Percentiles rank a stretch among this genome's conserved stretches.
These are phyloP conservation scores for Corbicula japonica DNA, from an alignment of 2,888 invertebrate genomes.

Conservation along the genomic window DNA sequence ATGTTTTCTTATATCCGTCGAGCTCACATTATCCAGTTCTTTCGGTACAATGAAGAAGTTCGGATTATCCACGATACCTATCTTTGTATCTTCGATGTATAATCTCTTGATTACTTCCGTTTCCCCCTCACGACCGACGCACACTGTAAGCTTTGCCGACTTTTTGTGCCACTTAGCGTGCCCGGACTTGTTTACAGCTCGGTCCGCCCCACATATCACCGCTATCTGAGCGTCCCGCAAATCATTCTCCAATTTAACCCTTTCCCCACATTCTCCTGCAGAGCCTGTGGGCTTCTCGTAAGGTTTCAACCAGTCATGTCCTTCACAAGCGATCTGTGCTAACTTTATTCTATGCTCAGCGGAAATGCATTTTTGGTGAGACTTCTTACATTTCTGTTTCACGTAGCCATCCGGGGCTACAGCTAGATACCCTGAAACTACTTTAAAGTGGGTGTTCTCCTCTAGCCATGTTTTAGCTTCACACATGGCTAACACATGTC, in stretches of 20 bases:
- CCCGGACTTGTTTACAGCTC: conserved; percentile 56
- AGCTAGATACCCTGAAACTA: conserved; percentile 57
- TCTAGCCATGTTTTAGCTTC: conserved; percentile 57
- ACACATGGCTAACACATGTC: conserved; percentile 57
- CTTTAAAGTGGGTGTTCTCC: conserved; percentile 53
- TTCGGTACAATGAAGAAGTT: conserved; percentile 52
- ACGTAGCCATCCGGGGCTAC: conserved; percentile 66
- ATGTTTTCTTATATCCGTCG: conserved; percentile 48
- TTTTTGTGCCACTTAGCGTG: conserved; percentile 58
- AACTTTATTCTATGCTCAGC: conserved; percentile 58
- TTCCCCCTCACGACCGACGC: conserved; percentile 60
- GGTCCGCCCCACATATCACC: conserved; percentile 61
- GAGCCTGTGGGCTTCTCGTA: conserved; percentile 54
- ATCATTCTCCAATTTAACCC: conserved; percentile 26
- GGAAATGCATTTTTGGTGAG: conserved; percentile 50
- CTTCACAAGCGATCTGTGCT: conserved; percentile 55
- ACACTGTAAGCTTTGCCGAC: conserved; percentile 34
- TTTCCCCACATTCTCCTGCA: conserved; percentile 53
- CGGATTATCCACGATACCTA: conserved; percentile 27
- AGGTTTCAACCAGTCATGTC: conserved; percentile 49
- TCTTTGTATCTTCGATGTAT: conserved; percentile 45
- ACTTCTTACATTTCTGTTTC: conserved; percentile 41
- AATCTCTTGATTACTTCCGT: conserved; percentile 37
- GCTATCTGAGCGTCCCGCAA: conserved; percentile 24
- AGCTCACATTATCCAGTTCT: conserved; percentile 65